Evolutionary conservation across 2,888 invertebrate genomes (phyloP).

Genomic region (Lydus trimaculatus): DNA sequence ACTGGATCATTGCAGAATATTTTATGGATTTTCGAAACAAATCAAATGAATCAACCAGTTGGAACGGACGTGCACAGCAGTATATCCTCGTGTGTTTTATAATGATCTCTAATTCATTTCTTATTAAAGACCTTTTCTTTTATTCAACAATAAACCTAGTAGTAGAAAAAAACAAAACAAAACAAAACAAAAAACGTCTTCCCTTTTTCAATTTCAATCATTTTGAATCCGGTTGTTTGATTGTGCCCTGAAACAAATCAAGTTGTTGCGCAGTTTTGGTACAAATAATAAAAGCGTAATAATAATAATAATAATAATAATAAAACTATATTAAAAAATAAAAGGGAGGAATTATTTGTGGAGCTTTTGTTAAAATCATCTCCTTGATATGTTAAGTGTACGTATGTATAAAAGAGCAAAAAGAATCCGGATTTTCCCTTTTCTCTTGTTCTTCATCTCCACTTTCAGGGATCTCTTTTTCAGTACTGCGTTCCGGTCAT

Average conservation of each 20-base stretch:
- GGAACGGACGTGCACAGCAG: no score
- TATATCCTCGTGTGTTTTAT: no score
- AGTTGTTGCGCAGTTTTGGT: conserved; percentile 44
- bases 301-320: conserved; percentile 16
- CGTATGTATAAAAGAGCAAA: not conserved
- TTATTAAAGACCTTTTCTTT: not conserved
- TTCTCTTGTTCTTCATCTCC: not conserved
- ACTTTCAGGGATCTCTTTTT: not conserved
- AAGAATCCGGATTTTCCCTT: not conserved
- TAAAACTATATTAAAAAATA: conserved; percentile 12
- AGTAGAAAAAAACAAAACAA: no score
- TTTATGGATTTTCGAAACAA: no score
- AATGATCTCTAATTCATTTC: not conserved
- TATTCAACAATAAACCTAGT: not conserved
- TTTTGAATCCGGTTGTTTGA: not conserved
- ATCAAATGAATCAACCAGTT: no score
- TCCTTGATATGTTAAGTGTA: not conserved
- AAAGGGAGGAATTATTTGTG: not conserved
- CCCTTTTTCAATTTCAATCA: not conserved
- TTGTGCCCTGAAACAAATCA: conserved; percentile 17
- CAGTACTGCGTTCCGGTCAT: not conserved
- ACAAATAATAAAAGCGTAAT: conserved; percentile 25
- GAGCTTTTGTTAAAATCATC: not conserved
- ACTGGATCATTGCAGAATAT: no score
- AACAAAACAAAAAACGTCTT: no score